Percentiles rank a stretch among this genome's conserved stretches.
These are phyloP conservation scores for Amphiura filiformis DNA, from an alignment of 35 echinoderm and acorn worm species.

Conservation along the genomic window DNA sequence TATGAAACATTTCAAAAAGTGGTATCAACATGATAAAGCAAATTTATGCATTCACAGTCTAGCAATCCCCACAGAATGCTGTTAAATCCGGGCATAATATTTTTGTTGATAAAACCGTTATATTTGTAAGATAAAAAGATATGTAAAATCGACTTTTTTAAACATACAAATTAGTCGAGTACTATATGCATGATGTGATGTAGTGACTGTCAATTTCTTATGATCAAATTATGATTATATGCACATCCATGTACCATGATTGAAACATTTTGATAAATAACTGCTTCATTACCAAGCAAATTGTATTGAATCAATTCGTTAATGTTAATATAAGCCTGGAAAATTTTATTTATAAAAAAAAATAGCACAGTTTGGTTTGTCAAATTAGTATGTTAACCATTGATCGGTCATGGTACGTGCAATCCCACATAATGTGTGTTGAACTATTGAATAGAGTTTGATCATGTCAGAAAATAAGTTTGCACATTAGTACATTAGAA, in stretches of 20 bases:
- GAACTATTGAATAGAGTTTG: background rate
- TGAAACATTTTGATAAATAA: background rate
- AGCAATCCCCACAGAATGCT: too few species aligned
- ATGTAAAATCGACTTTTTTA: background rate
- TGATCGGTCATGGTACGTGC: background rate
- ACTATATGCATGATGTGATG: background rate
- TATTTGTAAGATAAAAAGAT: too few species aligned
- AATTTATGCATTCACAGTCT: too few species aligned
- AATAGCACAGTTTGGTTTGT: background rate
- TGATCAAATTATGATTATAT: background rate
- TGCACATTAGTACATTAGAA: background rate
- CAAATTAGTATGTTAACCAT: background rate
- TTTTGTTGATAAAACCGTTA: too few species aligned
- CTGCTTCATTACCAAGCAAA: background rate
- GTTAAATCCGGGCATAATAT: too few species aligned
- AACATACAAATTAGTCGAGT: background rate
- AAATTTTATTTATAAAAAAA: too few species aligned
- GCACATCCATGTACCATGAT: background rate
- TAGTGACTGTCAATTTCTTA: background rate
- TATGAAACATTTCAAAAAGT: too few species aligned
- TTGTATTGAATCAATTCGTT: background rate
- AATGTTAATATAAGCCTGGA: background rate
- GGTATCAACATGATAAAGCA: too few species aligned
- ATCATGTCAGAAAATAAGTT: background rate
- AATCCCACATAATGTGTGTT: background rate